These are phyloP conservation scores for Drosophila pseudoobscura DNA, from an alignment of 1,140 invertebrate species.

Conservation along the genomic window DNA sequence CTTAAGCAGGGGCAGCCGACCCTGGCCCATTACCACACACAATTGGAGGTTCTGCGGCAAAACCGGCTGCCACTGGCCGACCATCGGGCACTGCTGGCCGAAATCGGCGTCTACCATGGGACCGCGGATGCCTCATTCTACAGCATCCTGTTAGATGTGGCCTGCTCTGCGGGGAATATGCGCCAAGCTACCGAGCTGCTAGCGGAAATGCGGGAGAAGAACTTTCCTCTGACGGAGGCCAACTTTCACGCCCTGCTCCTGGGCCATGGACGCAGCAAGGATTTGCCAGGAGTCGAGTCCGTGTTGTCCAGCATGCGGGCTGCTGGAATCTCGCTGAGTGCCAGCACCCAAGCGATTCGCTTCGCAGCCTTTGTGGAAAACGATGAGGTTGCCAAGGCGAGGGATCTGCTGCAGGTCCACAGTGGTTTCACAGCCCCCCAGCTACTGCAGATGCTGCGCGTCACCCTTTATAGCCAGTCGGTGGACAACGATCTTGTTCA, in stretches of 20 bases:
- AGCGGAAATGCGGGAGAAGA: constrained; percentile 84
- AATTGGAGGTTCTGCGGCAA: constrained; percentile 57
- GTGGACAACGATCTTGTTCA: constrained; percentile 41
- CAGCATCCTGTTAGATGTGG: constrained; percentile 78
- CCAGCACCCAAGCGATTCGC: constrained; percentile 83
- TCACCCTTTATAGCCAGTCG: constrained; percentile 4
- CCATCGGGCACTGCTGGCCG: constrained; percentile 59
- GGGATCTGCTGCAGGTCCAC: constrained; percentile 41
- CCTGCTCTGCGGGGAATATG: constrained; percentile 84
- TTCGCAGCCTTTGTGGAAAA: constrained; percentile 85
- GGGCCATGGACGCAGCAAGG: constrained; percentile 84
- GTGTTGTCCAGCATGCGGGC: constrained; percentile 83
- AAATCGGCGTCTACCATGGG: constrained; percentile 54
- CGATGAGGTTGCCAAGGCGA: constrained; percentile 55
- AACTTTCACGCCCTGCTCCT: constrained; percentile 85
- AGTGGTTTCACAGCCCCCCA: constrained; percentile 51
- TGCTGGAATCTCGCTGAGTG: constrained; percentile 64
- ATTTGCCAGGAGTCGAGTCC: constrained; percentile 67
- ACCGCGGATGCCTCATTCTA: constrained; percentile 47
- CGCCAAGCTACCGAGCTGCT: constrained; percentile 84
- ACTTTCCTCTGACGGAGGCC: constrained; percentile 83
- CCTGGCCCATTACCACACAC: constrained; percentile 54
- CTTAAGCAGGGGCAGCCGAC: constrained; percentile 46
- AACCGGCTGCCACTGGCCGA: constrained; percentile 58
- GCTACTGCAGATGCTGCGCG: constrained; percentile 65